Base-by-base conservation (phyloP, 2,797 vertebrate genomes). In the Sylvilagus floridanus region DNA sequence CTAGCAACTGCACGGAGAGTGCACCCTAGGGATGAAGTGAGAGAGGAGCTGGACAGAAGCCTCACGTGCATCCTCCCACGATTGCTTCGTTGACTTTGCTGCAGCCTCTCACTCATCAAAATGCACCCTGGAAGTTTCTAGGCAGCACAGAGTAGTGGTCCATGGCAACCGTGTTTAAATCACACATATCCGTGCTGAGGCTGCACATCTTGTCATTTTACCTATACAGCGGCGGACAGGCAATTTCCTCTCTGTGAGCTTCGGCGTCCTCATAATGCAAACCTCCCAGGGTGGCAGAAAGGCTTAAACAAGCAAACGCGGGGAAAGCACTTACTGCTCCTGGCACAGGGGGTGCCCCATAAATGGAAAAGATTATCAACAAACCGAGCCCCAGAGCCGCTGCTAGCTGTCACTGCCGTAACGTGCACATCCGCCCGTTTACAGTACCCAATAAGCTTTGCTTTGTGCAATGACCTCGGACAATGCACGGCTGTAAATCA, bases 321-420 rank as follows among this genome's bases (percentile, higher is more conserved):
- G 84, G 47, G 68, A 62, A 72, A 79, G 47, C 50, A 35, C 54
- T 79, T 17, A 60, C 0, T 30, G 63, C 63, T 77, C 62, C 69
- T 62, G 54, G 66, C 87, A 72, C n/a, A 86, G 19, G 50, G 35
- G 82, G 24, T 63, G 4, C 82, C 72, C 77, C n/a, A 6, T 42
- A 81, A 90, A 76, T 24, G 83, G 30, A 30, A n/a, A 37, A 47
- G 42, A 88, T 88, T 81, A 93, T 66, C 42, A 72, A 68, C 73
- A 42, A n/a, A 72, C 76, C 73, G 81, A 68, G 65, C 68, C 75
- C 50, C 13, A 4, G 71, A 72, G 75, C 93, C 77, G 87, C 73
- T 72, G 62, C 47, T 68, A 76, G 37, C 69, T 17, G 85, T 52
- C 50, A n/a, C 2, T 30, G n/a, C 7, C 22, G 14, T 60, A 52